Conservation (phyloP, 2,797 vertebrate genomes). For the Spheniscus humboldti region DNA sequence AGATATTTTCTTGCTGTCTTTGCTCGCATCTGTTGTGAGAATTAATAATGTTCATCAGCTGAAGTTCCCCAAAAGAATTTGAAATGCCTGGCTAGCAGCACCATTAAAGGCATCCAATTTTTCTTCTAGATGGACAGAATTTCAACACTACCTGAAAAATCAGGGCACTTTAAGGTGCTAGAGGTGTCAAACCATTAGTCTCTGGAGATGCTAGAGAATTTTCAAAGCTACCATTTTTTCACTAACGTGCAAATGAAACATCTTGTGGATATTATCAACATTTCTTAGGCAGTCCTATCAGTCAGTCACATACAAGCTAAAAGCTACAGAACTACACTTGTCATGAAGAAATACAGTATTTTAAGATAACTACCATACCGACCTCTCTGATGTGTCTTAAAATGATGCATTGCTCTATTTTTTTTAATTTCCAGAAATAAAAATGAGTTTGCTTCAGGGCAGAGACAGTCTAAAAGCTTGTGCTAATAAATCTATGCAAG, state of each 20-base stretch:
- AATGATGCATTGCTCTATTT: constrained; percentile 40
- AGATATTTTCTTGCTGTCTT: not conserved
- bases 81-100: not conserved
- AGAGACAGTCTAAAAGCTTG: constrained; percentile 69
- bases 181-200: not conserved
- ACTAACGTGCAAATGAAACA: not conserved
- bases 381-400: constrained; percentile 19
- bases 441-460: constrained; percentile 48
- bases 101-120: not conserved
- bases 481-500: constrained; percentile 68
- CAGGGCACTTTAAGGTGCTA: not conserved
- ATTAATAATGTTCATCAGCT: not conserved
- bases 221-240: not conserved
- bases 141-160: not conserved
- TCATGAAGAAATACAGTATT: constrained; percentile 36
- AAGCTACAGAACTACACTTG: constrained; percentile 3
- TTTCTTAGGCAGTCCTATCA: not conserved
- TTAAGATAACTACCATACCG: not conserved
- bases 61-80: not conserved
- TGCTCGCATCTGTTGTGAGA: not conserved
- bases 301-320: not conserved
- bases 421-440: constrained; percentile 65
- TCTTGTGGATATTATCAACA: not conserved
- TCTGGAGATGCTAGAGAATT: not conserved
- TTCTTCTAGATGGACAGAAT: not conserved